phyloP scores from a whole-genome alignment of 1,140 invertebrate species.

The Caerostris extrusa region DNA sequence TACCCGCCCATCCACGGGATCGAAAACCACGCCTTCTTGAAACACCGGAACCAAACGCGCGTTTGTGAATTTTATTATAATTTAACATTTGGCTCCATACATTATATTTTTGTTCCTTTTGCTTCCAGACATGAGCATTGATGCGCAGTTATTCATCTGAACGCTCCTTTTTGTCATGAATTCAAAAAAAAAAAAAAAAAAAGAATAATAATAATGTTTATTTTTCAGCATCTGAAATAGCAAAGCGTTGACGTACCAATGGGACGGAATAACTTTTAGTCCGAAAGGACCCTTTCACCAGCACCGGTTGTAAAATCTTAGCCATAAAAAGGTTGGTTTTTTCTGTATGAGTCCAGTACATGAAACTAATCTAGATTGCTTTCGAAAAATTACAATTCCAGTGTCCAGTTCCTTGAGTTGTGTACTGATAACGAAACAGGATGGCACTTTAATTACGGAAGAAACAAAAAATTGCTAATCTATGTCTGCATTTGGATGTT shows the following conservation, averaged over 20 bases:
- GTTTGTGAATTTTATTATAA: not conserved
- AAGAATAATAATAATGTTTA: too few relatives aligned
- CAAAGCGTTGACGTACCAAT: too few relatives aligned
- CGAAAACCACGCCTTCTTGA: conserved; percentile 72
- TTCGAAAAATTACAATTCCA: not conserved
- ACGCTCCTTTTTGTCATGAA: not conserved
- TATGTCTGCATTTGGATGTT: not conserved
- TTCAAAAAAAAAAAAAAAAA: not conserved
- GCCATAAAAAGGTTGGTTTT: too few relatives aligned
- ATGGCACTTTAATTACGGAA: not conserved
- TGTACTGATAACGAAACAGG: conserved; percentile 46
- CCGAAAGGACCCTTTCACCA: too few relatives aligned
- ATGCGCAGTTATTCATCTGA: conserved; percentile 31
- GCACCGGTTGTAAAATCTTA: too few relatives aligned
- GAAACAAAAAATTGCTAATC: too few relatives aligned
- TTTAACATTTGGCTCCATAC: not conserved
- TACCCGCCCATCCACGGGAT: conserved; percentile 40
- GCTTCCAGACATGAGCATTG: not conserved
- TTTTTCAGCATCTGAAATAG: too few relatives aligned
- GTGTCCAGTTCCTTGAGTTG: conserved; percentile 25
- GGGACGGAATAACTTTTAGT: too few relatives aligned
- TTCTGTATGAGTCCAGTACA: not conserved
- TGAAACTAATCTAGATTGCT: not conserved
- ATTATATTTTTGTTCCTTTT: conserved; percentile 5
- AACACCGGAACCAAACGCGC: conserved; percentile 13